phyloP scores from a whole-genome alignment of 2,797 vertebrate genomes.

The Pitangus sulphuratus region DNA sequence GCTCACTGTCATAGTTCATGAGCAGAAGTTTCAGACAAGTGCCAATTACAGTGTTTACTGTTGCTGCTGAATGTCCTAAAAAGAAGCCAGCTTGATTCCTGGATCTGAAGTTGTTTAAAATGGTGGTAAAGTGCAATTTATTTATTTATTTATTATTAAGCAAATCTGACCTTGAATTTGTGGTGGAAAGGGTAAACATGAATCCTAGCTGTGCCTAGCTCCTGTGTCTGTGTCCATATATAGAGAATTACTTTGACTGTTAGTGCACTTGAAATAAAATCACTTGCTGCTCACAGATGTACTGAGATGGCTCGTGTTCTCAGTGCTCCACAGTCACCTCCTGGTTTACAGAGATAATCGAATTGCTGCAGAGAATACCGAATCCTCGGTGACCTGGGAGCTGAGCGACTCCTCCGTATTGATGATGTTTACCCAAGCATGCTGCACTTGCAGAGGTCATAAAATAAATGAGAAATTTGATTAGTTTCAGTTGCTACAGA shows the following conservation, averaged over 20 bases:
- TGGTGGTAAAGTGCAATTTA: not conserved
- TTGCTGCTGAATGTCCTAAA: not conserved
- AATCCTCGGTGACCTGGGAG: not conserved
- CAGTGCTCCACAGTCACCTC: not conserved
- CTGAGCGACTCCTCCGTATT: not conserved
- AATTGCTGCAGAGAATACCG: not conserved
- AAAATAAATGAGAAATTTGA: conserved; percentile 50
- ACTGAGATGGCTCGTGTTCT: not conserved
- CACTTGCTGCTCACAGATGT: not conserved
- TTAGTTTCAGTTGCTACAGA: conserved; percentile 20
- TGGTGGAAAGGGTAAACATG: not conserved
- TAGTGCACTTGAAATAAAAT: not conserved
- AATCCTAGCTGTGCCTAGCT: not conserved
- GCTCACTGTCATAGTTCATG: not conserved
- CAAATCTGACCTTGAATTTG: not conserved
- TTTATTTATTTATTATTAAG: not conserved
- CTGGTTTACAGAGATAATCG: not conserved
- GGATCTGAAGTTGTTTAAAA: not conserved
- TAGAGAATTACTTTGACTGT: not conserved
- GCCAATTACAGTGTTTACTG: not conserved
- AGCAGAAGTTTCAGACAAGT: not conserved
- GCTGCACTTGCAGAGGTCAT: not conserved
- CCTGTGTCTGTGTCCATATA: accelerated
- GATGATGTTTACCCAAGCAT: conserved; percentile 23
- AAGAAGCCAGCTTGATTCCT: not conserved